phyloP scores from a whole-genome alignment of 1,140 invertebrate species.

The Pseudoatta argentina region DNA sequence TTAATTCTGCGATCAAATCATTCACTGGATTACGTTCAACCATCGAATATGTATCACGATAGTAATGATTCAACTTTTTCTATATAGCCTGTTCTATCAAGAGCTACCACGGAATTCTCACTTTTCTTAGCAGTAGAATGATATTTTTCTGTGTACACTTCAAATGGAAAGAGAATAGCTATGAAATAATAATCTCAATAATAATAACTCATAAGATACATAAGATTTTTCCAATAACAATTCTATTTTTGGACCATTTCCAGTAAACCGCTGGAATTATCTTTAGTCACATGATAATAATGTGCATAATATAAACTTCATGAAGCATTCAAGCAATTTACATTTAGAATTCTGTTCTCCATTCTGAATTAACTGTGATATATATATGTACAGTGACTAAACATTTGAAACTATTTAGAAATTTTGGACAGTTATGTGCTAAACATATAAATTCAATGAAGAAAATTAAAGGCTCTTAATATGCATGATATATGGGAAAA shows the following conservation, averaged over 20 bases:
- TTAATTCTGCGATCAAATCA: no score
- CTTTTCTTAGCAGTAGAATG: no score
- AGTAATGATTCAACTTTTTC: no score
- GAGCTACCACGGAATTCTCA: no score
- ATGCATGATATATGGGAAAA: not conserved
- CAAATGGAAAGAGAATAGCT: not conserved
- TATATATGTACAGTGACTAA: constrained; percentile 57
- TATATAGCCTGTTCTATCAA: no score
- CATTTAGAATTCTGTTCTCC: constrained; percentile 35
- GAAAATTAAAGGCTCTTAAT: not conserved
- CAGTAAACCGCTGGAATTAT: constrained; percentile 2
- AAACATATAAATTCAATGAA: constrained; percentile 12
- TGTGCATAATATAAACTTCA: constrained; percentile 50
- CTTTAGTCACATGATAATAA: constrained; percentile 24
- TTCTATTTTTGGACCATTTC: not conserved
- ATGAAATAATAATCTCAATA: not conserved
- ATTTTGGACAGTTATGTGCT: constrained; percentile 19
- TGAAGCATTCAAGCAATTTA: constrained; percentile 57
- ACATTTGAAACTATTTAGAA: constrained; percentile 60
- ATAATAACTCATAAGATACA: not conserved
- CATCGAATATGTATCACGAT: no score
- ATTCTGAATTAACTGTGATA: constrained; percentile 45
- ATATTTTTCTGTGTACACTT: no score
- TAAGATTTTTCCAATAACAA: not conserved
- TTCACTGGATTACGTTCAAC: no score